These are phyloP conservation scores for Onthophagus sagittarius DNA, from an alignment of 2,888 invertebrate species.

Conservation along the genomic window DNA sequence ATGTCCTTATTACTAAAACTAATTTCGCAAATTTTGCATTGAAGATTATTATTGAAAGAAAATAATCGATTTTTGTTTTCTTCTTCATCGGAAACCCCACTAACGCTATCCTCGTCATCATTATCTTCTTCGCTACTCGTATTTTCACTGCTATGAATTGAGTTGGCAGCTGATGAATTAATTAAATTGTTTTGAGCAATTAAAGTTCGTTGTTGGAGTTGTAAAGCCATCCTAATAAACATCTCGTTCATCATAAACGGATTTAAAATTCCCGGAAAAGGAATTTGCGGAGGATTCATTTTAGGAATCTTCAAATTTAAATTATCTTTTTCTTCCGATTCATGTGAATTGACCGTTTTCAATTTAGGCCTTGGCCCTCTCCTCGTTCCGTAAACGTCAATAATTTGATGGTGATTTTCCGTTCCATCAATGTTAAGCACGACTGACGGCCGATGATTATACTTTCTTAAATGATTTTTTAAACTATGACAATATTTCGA, in stretches of 20 bases:
- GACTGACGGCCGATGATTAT: slow-evolving; percentile 85
- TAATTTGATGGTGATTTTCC: slow-evolving; percentile 81
- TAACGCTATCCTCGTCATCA: neutral
- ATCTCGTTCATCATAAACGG: neutral
- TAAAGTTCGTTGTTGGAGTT: neutral
- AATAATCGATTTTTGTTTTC: neutral
- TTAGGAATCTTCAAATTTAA: neutral
- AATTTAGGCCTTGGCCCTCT: slow-evolving; percentile 67
- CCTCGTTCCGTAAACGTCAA: slow-evolving; percentile 87
- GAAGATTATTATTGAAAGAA: slow-evolving; percentile 43
- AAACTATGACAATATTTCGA: slow-evolving; percentile 98
- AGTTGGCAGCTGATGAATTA: neutral
- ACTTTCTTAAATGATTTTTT: slow-evolving; percentile 91
- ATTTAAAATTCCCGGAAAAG: neutral
- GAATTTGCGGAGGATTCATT: neutral
- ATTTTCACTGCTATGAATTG: neutral
- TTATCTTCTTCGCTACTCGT: neutral
- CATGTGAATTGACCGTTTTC: neutral
- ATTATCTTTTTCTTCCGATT: neutral
- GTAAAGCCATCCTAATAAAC: neutral
- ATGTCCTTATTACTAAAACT: slow-evolving; percentile 84
- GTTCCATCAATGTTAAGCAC: slow-evolving; percentile 86
- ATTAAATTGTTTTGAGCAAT: neutral
- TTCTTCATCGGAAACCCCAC: neutral
- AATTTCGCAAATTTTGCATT: slow-evolving; percentile 86